Evolutionary conservation across 2,888 invertebrate genomes (phyloP).

Genomic region (Campopleginae sp.): DNA sequence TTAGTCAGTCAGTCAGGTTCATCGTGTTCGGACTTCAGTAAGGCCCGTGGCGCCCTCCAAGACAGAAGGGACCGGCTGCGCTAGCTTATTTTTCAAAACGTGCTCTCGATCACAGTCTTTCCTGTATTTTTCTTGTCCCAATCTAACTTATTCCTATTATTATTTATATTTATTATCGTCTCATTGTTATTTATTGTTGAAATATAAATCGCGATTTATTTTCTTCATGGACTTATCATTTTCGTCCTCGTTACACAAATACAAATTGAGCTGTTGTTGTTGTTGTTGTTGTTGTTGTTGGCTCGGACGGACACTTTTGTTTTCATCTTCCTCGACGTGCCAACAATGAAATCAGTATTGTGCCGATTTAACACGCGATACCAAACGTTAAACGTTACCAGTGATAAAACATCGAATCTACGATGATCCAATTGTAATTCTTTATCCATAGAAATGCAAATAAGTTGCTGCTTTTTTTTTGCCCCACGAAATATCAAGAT

Average conservation of each 20-base stretch:
- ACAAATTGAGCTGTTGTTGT: background rate
- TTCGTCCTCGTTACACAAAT: background rate
- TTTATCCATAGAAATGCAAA: background rate
- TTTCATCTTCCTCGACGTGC: constrained; percentile 6
- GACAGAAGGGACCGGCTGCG: constrained; percentile 71
- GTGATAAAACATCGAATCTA: background rate
- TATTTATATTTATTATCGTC: background rate
- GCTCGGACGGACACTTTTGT: background rate
- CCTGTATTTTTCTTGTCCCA: constrained; percentile 24
- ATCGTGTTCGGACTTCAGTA: constrained; percentile 76
- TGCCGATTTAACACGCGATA: constrained; percentile 18
- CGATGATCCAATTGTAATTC: background rate
- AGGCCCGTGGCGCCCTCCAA: constrained; percentile 81
- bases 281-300: background rate
- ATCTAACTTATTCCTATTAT: constrained; percentile 6
- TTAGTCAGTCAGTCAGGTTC: constrained; percentile 81
- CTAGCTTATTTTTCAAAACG: constrained; percentile 41
- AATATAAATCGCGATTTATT: background rate
- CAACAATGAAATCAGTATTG: constrained; percentile 35
- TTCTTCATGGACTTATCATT: background rate
- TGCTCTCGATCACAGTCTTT: constrained; percentile 39
- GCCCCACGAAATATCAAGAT: background rate
- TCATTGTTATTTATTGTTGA: constrained; percentile 3
- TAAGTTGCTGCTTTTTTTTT: background rate
- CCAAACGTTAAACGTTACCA: constrained; percentile 2